Conservation (phyloP, 2,888 invertebrate species). For the Campaea margaritaria region DNA sequence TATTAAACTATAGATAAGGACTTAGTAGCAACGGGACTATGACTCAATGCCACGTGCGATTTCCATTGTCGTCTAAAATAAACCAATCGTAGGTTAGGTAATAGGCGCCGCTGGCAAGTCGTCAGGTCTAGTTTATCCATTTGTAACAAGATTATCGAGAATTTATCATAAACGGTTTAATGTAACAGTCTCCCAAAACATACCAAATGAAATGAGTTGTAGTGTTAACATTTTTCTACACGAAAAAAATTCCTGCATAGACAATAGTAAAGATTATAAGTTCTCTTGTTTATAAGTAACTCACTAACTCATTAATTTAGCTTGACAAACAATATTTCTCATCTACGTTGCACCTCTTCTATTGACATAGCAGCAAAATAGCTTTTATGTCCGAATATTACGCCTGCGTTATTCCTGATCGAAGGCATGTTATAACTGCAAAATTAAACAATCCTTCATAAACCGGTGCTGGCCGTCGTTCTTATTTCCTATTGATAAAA, state of each 20-base stretch:
- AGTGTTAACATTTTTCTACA: too few species aligned
- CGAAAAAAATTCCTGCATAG: too few species aligned
- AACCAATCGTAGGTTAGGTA: not conserved
- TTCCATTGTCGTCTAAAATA: slow-evolving; percentile 19
- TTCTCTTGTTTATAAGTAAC: too few species aligned
- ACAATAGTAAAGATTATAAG: not conserved
- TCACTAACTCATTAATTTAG: too few species aligned
- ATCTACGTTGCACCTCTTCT: too few species aligned
- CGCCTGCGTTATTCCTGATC: too few species aligned
- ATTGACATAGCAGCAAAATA: too few species aligned
- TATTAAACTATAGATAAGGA: not conserved
- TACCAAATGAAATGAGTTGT: too few species aligned
- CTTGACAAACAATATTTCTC: too few species aligned
- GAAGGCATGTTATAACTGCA: too few species aligned
- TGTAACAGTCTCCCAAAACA: not conserved
- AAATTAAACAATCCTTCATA: slow-evolving; percentile 5
- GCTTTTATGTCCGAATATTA: too few species aligned
- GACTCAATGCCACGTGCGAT: slow-evolving; percentile 25
- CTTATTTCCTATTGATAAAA: slow-evolving; percentile 35
- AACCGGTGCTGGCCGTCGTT: slow-evolving; percentile 5
- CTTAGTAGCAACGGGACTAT: slow-evolving; percentile 9
- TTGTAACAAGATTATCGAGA: too few species aligned
- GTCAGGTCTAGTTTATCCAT: not conserved
- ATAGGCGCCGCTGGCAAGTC: not conserved
- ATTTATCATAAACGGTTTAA: not conserved